Evolutionary conservation across 2,113 vertebrate genomes (phyloP), one percentile per base, ranked within the genome.

Genomic region (Hypocryptadius cinnamomeus): DNA sequence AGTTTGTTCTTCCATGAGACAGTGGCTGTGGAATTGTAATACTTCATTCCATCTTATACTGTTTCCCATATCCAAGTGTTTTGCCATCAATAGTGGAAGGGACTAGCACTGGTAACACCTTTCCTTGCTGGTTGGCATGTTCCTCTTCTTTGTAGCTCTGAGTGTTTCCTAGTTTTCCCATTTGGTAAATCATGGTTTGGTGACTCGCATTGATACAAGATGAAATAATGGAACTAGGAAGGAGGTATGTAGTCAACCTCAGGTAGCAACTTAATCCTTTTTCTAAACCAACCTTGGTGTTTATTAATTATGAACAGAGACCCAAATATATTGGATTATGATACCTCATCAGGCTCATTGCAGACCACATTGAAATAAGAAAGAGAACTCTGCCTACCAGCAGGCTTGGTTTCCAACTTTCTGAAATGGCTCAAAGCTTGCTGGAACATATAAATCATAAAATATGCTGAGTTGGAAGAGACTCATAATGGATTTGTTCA

Each of bases 1-100:
- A 9, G 1, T 53, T 4, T 8, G 4, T 80, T 33, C 8, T 33
- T 47, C 45, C 23, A 53, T 13, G 5, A 37, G 10, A 30, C 37
- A 48, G 9, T 33, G 3, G 13, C 15, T 21, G 28, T 54, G 57
- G 57, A 72, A 78, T 54, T 33, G 15, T 61, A 70, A 24, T 4
- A 11, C 23, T 66, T 61, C 2, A 6, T 33, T 48, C 33, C 3
- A 3, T 59, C 7, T 69, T 35, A 4, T 0, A 14, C 25, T 1
- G 0, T 69, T 54, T 63, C 18, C 48, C 8, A 15, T 65, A 25
- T 72, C 27, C 40, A 24, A 22, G 15, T 27, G 28, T 51, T 91
- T 56, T 65, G 15, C 61, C 16, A 4, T n/a, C 17, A 15, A 13
- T 31, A 18, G 25, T 40, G 51, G 30, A 60, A 80, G 18, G 33